phyloP scores from a whole-genome alignment of 2,797 vertebrate genomes.

The Notolepis coatsorum region DNA sequence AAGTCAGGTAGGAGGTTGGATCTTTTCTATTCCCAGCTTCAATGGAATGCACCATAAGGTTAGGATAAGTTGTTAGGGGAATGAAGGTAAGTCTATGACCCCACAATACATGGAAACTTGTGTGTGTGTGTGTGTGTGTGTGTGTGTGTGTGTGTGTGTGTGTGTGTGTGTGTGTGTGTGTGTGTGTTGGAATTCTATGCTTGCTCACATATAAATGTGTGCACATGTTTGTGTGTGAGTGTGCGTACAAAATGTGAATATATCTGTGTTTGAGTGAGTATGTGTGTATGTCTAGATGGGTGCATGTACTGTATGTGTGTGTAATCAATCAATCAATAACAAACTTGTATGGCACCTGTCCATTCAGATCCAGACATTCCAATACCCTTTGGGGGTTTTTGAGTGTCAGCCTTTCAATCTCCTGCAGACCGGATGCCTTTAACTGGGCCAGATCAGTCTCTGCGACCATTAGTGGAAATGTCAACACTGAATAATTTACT shows the following conservation, averaged over 20 bases:
- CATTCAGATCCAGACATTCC: neutral
- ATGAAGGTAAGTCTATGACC: too few species aligned
- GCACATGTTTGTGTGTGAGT: neutral
- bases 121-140: neutral
- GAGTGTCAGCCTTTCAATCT: neutral
- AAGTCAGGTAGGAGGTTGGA: too few species aligned
- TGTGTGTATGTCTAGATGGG: slow-evolving; percentile 1
- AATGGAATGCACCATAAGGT: too few species aligned
- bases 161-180: neutral
- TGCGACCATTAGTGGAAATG: slow-evolving; percentile 58
- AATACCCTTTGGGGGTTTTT: neutral
- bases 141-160: neutral
- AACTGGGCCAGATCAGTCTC: slow-evolving; percentile 31
- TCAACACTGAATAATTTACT: slow-evolving; percentile 68
- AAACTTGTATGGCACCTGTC: too few species aligned
- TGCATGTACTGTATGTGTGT: slow-evolving; percentile 12
- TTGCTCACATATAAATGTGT: neutral
- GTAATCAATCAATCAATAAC: slow-evolving; percentile 26
- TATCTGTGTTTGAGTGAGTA: slow-evolving; percentile 13
- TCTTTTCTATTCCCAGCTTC: too few species aligned
- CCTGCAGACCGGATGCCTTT: slow-evolving; percentile 16
- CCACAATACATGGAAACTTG: neutral
- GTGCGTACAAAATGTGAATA: slow-evolving; percentile 2
- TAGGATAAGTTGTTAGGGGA: too few species aligned
- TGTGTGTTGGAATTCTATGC: neutral